Evolutionary conservation across 2,888 invertebrate species (phyloP), one percentile per base, ranked within the genome.

Genomic region (Campopleginae sp.): DNA sequence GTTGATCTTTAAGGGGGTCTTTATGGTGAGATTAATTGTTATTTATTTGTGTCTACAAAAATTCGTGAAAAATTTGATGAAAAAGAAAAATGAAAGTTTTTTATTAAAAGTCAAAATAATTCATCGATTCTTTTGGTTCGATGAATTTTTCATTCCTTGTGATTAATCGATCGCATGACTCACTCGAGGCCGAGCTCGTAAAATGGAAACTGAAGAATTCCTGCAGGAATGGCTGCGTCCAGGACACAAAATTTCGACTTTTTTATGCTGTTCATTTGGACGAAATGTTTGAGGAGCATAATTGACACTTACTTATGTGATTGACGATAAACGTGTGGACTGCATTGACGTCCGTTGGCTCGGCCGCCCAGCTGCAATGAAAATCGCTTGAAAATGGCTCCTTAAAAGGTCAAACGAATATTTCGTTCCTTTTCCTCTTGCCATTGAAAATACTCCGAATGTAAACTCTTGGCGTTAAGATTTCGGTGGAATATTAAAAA

Each of bases 161-260:
- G 6, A 38, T 76, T 1, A n/a, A 48, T 38, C 23, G 48, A 79
- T 79, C 46, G 31, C 63, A 77, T 44, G 87, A 95, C 97, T 96
- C 95, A 97, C 97, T 97, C 97, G 85, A 97, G 94, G 89, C 98
- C 98, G 92, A 97, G 95, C 93, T 97, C 96, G 93, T 97, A 98
- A 94, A 98, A 97, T 27, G 98, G 98, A 94, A 96, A 96, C 93
- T 97, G 97, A 87, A 98, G 94, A 93, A 98, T 97, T 88, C 97
- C 98, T 92, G 97, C 95, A 68, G 98, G 98, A 86, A 98, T 95
- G 90, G 97, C 98, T 98, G 95, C 93, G 94, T 94, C 94, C 94
- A 33, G 66, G 23, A 42, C 54, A 78, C 66, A 70, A 82, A 66
- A 77, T 70, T n/a, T 23, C 17, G 2, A 0, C 54, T 65, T n/a